Percentiles rank a stretch among this genome's conserved stretches.
These are phyloP conservation scores for Ips nitidus DNA, from an alignment of 1,140 invertebrate species.

Conservation along the genomic window DNA sequence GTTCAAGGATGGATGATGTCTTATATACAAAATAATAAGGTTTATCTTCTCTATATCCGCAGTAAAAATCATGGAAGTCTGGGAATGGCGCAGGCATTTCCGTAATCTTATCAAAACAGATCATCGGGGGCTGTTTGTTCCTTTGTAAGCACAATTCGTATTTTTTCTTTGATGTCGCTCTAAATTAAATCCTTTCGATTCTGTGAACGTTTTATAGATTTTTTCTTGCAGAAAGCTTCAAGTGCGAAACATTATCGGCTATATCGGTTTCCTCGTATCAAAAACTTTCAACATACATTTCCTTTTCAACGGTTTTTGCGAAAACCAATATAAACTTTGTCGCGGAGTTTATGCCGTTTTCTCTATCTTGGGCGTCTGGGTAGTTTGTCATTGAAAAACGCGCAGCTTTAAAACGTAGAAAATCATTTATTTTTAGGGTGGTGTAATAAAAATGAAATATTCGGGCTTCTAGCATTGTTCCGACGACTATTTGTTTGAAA, in stretches of 20 bases:
- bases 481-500: conserved; percentile 31
- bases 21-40: no score
- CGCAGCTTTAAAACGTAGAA: conserved; percentile 35
- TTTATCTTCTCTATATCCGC: no score
- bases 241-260: conserved; percentile 8
- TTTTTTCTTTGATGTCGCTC: neutral
- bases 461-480: conserved; percentile 30
- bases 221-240: conserved; percentile 2
- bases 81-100: neutral
- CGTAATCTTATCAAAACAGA: neutral
- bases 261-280: conserved; percentile 16
- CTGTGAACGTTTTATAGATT: neutral
- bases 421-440: conserved; percentile 33
- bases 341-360: conserved; percentile 22
- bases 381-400: conserved; percentile 33
- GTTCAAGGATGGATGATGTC: no score
- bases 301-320: conserved; percentile 27
- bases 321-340: conserved; percentile 32
- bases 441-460: conserved; percentile 35
- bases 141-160: neutral
- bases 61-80: no score
- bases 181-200: neutral
- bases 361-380: conserved; percentile 28
- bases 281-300: conserved; percentile 28
- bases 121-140: neutral